Evolutionary conservation across 2,113 vertebrate genomes (phyloP).

Genomic region (Protobothrops mucrosquamatus): DNA sequence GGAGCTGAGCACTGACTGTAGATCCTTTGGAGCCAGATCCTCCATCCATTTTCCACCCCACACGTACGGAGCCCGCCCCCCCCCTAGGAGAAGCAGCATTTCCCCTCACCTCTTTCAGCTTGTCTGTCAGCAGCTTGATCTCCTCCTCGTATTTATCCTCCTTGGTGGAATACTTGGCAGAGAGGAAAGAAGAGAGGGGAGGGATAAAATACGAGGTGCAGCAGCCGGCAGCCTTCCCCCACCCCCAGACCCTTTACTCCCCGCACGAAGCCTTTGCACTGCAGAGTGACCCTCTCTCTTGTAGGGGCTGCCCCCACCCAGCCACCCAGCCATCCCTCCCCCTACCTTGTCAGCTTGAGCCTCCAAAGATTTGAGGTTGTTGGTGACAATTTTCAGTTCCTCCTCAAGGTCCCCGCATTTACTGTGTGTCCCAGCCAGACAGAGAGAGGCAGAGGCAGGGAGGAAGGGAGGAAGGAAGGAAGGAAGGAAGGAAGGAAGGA

Average conservation of each 20-base stretch:
- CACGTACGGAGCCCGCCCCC: not conserved
- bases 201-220: not conserved
- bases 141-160: slow-evolving; percentile 97
- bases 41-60: not conserved
- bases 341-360: slow-evolving; percentile 98
- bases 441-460: slow-evolving; percentile 34
- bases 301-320: not conserved
- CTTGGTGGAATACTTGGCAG: slow-evolving; percentile 89
- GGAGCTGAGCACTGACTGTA: not conserved
- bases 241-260: not conserved
- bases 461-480: slow-evolving; percentile 49
- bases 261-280: not conserved
- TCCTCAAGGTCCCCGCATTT: slow-evolving; percentile 99
- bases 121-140: slow-evolving; percentile 93
- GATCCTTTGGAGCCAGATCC: not conserved
- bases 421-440: slow-evolving; percentile 73
- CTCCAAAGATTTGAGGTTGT: slow-evolving; percentile 98
- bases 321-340: not conserved
- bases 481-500: slow-evolving; percentile 30
- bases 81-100: not conserved
- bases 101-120: slow-evolving; percentile 91
- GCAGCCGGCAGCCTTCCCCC: not conserved
- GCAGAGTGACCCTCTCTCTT: not conserved
- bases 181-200: not conserved
- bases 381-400: slow-evolving; percentile 99